Conservation (phyloP, 2,888 invertebrate genomes). For the Cephus sareptanus region DNA sequence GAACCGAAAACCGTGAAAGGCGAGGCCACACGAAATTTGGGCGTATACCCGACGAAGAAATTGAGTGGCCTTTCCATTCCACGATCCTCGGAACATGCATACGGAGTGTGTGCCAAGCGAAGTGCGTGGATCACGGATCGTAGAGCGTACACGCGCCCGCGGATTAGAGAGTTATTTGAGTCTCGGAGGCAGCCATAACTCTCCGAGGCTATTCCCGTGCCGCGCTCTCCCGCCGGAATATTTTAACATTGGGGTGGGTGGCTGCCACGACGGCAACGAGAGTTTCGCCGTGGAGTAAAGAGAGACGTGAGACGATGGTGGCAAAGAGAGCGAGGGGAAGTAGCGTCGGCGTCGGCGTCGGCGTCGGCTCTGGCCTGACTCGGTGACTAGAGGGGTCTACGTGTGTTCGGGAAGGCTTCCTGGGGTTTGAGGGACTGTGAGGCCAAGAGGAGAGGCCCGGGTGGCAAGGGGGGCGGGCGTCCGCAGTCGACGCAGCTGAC, state of each 20-base stretch:
- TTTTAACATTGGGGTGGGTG: slow-evolving; percentile 64
- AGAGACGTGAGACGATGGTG: slow-evolving; percentile 25
- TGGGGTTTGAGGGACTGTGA: slow-evolving; percentile 4
- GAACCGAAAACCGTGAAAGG: neutral
- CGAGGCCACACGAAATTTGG: neutral
- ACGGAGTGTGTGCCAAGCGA: neutral
- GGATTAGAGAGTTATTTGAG: slow-evolving; percentile 67
- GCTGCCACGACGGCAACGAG: slow-evolving; percentile 35
- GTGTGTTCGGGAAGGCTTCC: slow-evolving; percentile 14
- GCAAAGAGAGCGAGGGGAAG: slow-evolving; percentile 52
- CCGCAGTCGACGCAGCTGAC: slow-evolving; percentile 61
- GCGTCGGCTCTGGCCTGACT: slow-evolving; percentile 53
- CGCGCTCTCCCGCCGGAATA: slow-evolving; percentile 59
- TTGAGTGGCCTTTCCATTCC: neutral
- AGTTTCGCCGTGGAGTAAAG: slow-evolving; percentile 28
- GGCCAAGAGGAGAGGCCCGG: slow-evolving; percentile 34
- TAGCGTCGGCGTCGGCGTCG: slow-evolving; percentile 57
- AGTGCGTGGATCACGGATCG: slow-evolving; percentile 2
- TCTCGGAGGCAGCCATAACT: slow-evolving; percentile 65
- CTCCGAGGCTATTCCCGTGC: slow-evolving; percentile 63
- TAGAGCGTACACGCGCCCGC: slow-evolving; percentile 55
- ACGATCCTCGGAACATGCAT: neutral
- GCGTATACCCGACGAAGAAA: neutral
- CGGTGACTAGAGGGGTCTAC: slow-evolving; percentile 14
- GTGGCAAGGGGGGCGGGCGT: slow-evolving; percentile 36